Evolutionary conservation across 2,113 vertebrate genomes (phyloP), one percentile per base, ranked within the genome.

Genomic region (Thryonomys swinderianus): DNA sequence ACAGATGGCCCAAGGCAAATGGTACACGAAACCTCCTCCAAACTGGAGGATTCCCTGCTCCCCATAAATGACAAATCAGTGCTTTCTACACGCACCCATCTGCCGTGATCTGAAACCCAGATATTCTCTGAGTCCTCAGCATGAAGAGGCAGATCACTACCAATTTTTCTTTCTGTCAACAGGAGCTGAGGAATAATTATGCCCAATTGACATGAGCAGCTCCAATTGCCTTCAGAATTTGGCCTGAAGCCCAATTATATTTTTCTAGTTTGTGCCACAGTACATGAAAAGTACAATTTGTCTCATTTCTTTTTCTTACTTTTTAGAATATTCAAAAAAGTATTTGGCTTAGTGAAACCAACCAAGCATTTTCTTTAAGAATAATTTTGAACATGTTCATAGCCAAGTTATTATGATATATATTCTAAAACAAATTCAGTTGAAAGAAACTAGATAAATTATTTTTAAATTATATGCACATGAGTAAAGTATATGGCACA

Each of bases 91-190:
- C 6, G 7, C 71, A 80, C 74, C 92, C 97, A 95, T 98, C 96
- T 98, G 96, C 84, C 34, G 2, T 91, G 89, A 96, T 94, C 95
- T 81, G 94, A 83, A 91, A 93, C 96, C 85, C 95, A 95, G 64
- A 95, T 95, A 96, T 80, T 96, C 96, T 90, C 90, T 93, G 91
- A 96, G 95, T 93, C 86, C 81, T 74, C 30, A 40, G 95, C 88
- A 57, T 14, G 27, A 12, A 79, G 80, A 95, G 95, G 81, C 71
- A 34, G 93, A 97, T 97, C 95, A 94, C 96, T 83, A 95, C 80
- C 96, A 96, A 98, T 97, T 96, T 96, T 97, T 96, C 95, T 95
- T 97, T 93, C 96, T 97, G 95, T 96, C 96, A 97, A 96, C 97
- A 95, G 91, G 91, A 96, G 91, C 91, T 94, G 91, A 94, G 80